Conservation (phyloP, 2,797 vertebrate genomes). For the Mus caroli region DNA sequence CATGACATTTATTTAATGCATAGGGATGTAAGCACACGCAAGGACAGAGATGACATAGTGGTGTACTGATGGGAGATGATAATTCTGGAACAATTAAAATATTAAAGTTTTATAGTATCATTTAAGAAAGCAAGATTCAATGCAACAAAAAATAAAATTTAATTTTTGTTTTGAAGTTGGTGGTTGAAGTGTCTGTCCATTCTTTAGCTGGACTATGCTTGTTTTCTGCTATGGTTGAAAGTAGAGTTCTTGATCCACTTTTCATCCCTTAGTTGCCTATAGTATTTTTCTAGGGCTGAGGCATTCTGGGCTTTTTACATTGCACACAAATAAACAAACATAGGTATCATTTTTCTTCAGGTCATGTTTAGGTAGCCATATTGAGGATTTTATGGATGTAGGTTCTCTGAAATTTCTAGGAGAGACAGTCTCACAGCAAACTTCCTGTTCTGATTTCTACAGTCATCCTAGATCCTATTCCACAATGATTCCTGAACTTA, state of each 20-base stretch:
- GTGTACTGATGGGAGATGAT: slow-evolving; percentile 41
- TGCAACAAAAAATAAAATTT: background rate
- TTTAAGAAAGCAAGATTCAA: slow-evolving; percentile 59
- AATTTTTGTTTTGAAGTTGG: background rate
- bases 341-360: background rate
- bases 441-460: background rate
- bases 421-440: background rate
- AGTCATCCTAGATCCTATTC: too few species aligned
- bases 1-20: slow-evolving; percentile 38
- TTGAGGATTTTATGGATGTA: background rate
- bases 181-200: background rate
- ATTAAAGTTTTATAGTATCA: slow-evolving; percentile 41
- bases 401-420: background rate
- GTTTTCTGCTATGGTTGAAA: background rate
- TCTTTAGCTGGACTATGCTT: background rate
- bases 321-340: background rate
- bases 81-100: slow-evolving; percentile 41
- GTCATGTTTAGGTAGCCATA: background rate
- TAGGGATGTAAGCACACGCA: slow-evolving; percentile 34
- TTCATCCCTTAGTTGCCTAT: background rate
- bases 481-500: background rate
- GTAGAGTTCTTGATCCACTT: background rate
- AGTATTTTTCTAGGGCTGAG: background rate
- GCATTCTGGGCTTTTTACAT: background rate
- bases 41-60: slow-evolving; percentile 46